phyloP scores from a whole-genome alignment of 64 coral and sea anemone species.

The Porites lutea region DNA sequence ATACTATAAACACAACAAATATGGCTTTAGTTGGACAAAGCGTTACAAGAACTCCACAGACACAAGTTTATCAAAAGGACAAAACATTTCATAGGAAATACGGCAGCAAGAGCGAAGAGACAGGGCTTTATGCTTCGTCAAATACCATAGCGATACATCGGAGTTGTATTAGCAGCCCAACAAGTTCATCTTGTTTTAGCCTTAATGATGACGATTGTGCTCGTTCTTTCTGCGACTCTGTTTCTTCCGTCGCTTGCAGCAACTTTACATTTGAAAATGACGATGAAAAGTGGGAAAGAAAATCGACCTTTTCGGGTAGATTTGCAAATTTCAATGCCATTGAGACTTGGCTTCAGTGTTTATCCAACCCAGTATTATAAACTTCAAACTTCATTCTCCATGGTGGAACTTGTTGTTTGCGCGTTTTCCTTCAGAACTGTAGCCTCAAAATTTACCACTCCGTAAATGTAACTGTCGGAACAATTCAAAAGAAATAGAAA shows the following conservation, averaged over 20 bases:
- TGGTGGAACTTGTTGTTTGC: too few species aligned
- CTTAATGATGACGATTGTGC: neutral
- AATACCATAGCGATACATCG: neutral
- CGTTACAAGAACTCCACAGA: neutral
- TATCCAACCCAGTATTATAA: neutral
- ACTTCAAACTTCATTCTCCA: neutral
- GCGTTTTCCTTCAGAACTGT: too few species aligned
- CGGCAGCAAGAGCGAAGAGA: neutral
- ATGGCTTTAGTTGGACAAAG: neutral
- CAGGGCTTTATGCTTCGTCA: too few species aligned
- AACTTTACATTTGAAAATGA: neutral
- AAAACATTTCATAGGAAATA: conserved; percentile 26
- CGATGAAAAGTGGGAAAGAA: neutral
- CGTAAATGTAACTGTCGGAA: too few species aligned
- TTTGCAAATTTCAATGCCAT: conserved; percentile 3
- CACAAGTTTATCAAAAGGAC: neutral
- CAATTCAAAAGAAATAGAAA: too few species aligned
- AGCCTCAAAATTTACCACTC: too few species aligned
- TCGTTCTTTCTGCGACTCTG: conserved; percentile 11
- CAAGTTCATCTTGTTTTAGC: neutral
- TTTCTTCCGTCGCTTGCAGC: conserved; percentile 14
- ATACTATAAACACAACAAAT: neutral
- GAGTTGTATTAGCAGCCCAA: neutral
- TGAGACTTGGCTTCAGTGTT: neutral
- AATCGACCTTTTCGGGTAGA: neutral